A percentile compares a stretch with the other conserved stretches of the same genome.
Evolutionary conservation across 1,140 invertebrate genomes (phyloP).

Genomic region (Drosophila auraria): DNA sequence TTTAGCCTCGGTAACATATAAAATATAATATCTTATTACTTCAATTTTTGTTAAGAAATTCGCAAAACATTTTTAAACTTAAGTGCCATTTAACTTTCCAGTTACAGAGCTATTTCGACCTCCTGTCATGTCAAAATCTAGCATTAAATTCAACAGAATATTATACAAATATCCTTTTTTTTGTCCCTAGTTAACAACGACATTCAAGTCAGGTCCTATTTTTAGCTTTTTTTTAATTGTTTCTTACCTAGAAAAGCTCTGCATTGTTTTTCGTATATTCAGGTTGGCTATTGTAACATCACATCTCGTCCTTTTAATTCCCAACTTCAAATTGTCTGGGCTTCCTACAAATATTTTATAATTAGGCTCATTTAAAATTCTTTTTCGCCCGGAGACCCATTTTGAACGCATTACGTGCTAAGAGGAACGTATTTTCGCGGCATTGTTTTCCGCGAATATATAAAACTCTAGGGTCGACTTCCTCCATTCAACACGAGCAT

Average conservation of each 20-base stretch:
- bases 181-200: background rate
- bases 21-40: too few species aligned
- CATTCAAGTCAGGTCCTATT: background rate
- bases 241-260: background rate
- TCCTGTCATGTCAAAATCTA: too few species aligned
- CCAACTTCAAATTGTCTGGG: too few species aligned
- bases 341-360: slow-evolving; percentile 3
- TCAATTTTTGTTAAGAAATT: too few species aligned
- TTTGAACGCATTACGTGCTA: slow-evolving; percentile 29
- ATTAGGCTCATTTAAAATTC: slow-evolving; percentile 32
- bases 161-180: background rate
- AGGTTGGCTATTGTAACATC: background rate
- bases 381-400: slow-evolving; percentile 11
- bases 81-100: too few species aligned
- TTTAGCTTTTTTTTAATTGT: background rate
- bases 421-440: slow-evolving; percentile 25
- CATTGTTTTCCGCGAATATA: slow-evolving; percentile 16
- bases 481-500: slow-evolving; percentile 10
- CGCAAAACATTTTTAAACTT: too few species aligned
- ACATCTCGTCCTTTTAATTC: background rate
- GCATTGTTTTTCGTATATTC: background rate
- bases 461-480: background rate
- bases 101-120: too few species aligned
- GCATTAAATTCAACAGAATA: background rate
- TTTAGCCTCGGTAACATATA: too few species aligned